A percentile compares a stretch with the other conserved stretches of the same genome.
Evolutionary conservation across 2,888 invertebrate genomes (phyloP).

Genomic region (Sylvicola fuscatus): DNA sequence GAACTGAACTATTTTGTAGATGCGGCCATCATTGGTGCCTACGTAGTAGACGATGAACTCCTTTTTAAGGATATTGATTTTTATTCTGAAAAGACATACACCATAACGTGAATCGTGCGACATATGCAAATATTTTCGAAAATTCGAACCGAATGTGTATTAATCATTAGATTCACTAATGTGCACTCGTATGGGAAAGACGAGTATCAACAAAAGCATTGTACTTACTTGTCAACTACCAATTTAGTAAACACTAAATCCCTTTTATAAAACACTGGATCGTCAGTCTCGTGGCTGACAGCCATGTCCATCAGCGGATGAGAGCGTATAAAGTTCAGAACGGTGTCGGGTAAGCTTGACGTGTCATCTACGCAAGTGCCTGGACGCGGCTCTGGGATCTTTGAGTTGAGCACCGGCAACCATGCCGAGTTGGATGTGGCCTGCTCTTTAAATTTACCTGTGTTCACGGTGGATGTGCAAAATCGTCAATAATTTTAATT

Average conservation of each 20-base stretch:
- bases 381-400: constrained; percentile 83
- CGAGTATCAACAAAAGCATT: too few species aligned
- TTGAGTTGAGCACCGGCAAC: constrained; percentile 79
- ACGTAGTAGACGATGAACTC: constrained; percentile 83
- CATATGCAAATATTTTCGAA: too few species aligned
- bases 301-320: constrained; percentile 97
- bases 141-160: too few species aligned
- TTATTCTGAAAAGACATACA: too few species aligned
- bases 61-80: constrained; percentile 26
- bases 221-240: constrained; percentile 56
- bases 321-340: constrained; percentile 88
- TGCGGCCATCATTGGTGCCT: constrained; percentile 66
- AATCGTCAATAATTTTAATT: too few species aligned
- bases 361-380: constrained; percentile 92
- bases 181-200: too few species aligned
- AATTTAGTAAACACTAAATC: constrained; percentile 80
- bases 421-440: constrained; percentile 83
- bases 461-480: too few species aligned
- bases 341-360: constrained; percentile 72
- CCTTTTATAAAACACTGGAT: constrained; percentile 82
- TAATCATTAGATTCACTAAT: too few species aligned
- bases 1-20: constrained; percentile 91
- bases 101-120: too few species aligned
- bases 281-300: constrained; percentile 79
- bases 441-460: constrained; percentile 73